These are phyloP conservation scores for Tenebrio molitor DNA, from an alignment of 1,140 invertebrate genomes.

Conservation along the genomic window DNA sequence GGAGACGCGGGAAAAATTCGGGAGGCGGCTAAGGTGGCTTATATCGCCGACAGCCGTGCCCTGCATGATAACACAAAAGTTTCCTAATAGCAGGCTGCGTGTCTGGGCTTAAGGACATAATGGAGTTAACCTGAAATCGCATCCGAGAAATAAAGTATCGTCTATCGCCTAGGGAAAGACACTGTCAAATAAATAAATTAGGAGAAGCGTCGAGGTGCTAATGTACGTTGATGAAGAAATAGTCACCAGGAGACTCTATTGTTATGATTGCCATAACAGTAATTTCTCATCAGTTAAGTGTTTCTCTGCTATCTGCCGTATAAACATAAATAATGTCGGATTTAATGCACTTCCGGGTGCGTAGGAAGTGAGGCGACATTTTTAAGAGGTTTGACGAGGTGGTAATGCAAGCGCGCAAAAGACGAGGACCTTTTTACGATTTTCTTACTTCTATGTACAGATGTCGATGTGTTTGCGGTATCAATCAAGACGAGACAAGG, in stretches of 20 bases:
- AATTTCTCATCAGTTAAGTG: slow-evolving; percentile 39
- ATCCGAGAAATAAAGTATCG: not conserved
- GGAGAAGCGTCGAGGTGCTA: not conserved
- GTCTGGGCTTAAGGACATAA: not conserved
- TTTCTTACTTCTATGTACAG: not conserved
- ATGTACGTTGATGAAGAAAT: not conserved
- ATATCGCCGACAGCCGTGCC: slow-evolving; percentile 11
- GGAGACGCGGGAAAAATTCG: slow-evolving; percentile 4
- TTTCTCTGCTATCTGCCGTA: slow-evolving; percentile 20
- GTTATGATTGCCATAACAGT: slow-evolving; percentile 16
- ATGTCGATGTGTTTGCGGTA: slow-evolving; percentile 23
- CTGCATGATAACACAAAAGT: slow-evolving; percentile 26
- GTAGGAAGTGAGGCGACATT: slow-evolving; percentile 16
- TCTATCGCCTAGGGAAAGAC: not conserved
- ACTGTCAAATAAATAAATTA: not conserved
- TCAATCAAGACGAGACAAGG: slow-evolving; percentile 11
- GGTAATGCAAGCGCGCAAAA: not conserved
- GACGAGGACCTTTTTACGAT: not conserved
- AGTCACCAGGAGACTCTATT: not conserved
- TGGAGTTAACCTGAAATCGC: not conserved
- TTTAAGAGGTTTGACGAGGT: slow-evolving; percentile 24
- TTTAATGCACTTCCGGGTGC: slow-evolving; percentile 28
- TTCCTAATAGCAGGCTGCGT: slow-evolving; percentile 3
- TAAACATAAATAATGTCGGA: slow-evolving; percentile 13
- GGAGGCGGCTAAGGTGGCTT: not conserved